Evolutionary conservation across 1,140 invertebrate genomes (phyloP).

Genomic region (Diploscapter pachys): DNA sequence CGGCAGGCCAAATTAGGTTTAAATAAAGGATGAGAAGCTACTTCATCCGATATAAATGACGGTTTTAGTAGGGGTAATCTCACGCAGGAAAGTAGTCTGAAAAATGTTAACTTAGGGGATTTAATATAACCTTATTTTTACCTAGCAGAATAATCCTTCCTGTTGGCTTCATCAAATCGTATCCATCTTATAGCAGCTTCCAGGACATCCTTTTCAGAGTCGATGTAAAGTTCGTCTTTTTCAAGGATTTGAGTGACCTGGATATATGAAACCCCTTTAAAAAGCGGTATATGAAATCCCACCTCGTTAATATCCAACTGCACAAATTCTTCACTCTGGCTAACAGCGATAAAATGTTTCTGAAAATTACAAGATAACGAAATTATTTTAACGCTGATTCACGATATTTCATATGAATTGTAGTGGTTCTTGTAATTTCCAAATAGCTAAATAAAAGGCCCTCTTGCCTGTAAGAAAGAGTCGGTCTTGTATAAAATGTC

Average conservation of each 20-base stretch:
- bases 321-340: slow-evolving; percentile 96
- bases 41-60: slow-evolving; percentile 76
- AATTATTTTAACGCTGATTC: background rate
- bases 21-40: slow-evolving; percentile 78
- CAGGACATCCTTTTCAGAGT: slow-evolving; percentile 91
- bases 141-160: slow-evolving; percentile 59
- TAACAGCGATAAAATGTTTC: slow-evolving; percentile 66
- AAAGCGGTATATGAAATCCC: slow-evolving; percentile 70
- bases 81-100: slow-evolving; percentile 71
- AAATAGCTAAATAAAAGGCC: background rate
- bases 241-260: slow-evolving; percentile 70
- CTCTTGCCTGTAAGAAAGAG: slow-evolving; percentile 80
- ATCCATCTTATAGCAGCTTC: slow-evolving; percentile 98
- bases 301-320: slow-evolving; percentile 87
- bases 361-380: slow-evolving; percentile 18
- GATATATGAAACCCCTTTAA: no score
- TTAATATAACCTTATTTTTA: background rate
- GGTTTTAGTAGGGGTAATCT: slow-evolving; percentile 77
- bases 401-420: background rate
- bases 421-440: background rate
- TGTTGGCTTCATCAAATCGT: slow-evolving; percentile 83
- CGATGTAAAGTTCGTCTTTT: slow-evolving; percentile 92
- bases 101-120: background rate
- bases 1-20: slow-evolving; percentile 62
- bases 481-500: slow-evolving; percentile 90